These are phyloP conservation scores for Rhagologus leucostigma DNA, from an alignment of 2,113 vertebrate species.

Conservation along the genomic window DNA sequence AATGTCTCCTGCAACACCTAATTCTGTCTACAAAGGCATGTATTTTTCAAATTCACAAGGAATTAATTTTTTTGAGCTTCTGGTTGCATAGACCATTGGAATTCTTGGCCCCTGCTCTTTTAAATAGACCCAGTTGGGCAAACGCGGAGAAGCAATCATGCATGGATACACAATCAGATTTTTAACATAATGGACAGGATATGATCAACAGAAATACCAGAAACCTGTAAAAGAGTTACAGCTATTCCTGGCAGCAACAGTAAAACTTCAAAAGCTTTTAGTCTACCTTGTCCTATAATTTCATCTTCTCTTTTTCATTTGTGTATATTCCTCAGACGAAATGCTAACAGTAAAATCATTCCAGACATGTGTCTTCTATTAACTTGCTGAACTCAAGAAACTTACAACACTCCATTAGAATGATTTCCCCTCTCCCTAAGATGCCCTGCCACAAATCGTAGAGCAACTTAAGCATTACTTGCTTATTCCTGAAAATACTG, in stretches of 20 bases:
- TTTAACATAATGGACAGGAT: background rate
- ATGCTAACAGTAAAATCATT: background rate
- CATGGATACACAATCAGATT: constrained; percentile 2
- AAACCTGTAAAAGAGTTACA: constrained; percentile 34
- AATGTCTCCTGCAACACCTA: background rate
- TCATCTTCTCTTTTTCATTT: constrained; percentile 40
- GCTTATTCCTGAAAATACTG: background rate
- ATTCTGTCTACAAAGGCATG: background rate
- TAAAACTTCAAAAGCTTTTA: constrained; percentile 18
- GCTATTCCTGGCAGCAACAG: constrained; percentile 39
- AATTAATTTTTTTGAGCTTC: background rate
- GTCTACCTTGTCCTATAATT: background rate
- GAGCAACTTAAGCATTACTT: background rate
- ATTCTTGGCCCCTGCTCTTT: background rate
- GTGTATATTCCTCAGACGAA: constrained; percentile 24
- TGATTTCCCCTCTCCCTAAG: constrained; percentile 1
- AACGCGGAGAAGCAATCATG: background rate
- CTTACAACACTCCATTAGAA: constrained; percentile 33
- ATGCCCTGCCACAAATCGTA: constrained; percentile 11
- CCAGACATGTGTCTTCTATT: constrained; percentile 35
- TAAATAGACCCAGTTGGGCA: background rate
- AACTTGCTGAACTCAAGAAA: constrained; percentile 43
- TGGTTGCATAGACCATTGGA: background rate
- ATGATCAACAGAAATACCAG: constrained; percentile 21
- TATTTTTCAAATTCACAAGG: background rate